Evolutionary conservation across 2,797 vertebrate species (phyloP), one percentile per base, ranked within the genome.

Genomic region (Neostethus bicornis): DNA sequence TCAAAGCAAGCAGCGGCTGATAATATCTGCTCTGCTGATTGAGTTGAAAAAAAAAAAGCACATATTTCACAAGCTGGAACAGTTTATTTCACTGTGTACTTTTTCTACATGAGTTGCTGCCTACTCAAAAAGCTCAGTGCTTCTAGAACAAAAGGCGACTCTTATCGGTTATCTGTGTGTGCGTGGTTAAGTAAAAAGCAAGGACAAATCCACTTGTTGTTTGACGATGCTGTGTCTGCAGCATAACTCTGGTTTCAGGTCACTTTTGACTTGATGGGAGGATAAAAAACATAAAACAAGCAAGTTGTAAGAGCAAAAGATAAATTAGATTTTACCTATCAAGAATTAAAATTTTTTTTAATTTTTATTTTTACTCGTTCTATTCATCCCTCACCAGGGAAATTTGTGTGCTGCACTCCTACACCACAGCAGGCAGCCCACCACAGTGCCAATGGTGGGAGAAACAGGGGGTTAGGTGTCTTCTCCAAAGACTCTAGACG

Each of bases 61-160:
- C 60, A 46, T 5, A 61, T 45, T 35, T 46, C 42, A 17, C 28
- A 63, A 42, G n/a, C 54, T 20, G 58, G 50, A 64, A 66, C 70
- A 55, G 42, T 79, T 70, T 66, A 75, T 77, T 83, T 70, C 66
- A 64, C 73, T 32, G 52, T 75, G 77, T 60, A 24, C 68, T 72
- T 79, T 70, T 68, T 60, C 20, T 59, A 73, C 65, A 80, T 75
- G 51, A 71, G 65, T 74, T 37, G 65, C 81, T 79, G 80, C 85
- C 84, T 80, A 85, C 80, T 79, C 77, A 77, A 74, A 55, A 60
- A 68, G 68, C 70, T 54, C 73, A 69, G 71, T 64, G 74, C 75
- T 82, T 68, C 64, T 72, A 66, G 58, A 83, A 88, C 80, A 87
- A 87, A 83, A 84, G 70, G 68, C n/a, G 43, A 46, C 70, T 79